These are phyloP conservation scores for Drosophila lacicola DNA, from an alignment of 2,888 invertebrate genomes.

Conservation along the genomic window DNA sequence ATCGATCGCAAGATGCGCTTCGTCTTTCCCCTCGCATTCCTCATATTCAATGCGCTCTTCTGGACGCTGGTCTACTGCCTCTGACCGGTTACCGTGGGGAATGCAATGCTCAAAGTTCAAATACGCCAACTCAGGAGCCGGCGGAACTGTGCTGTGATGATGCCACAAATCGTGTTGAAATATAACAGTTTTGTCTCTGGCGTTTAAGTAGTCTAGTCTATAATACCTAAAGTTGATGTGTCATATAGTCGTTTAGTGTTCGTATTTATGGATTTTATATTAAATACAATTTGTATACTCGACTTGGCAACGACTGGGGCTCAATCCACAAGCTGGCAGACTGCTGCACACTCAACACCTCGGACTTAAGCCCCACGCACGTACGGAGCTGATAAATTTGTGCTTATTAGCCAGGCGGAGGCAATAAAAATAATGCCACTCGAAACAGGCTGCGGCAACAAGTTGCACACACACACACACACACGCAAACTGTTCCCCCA, in stretches of 20 bases:
- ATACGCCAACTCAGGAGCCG: slow-evolving; percentile 10
- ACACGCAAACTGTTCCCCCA: not conserved
- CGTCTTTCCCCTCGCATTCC: slow-evolving; percentile 91
- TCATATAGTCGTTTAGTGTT: slow-evolving; percentile 34
- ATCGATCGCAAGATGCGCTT: slow-evolving; percentile 91
- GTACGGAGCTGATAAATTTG: slow-evolving; percentile 76
- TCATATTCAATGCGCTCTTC: slow-evolving; percentile 92
- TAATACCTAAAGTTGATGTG: slow-evolving; percentile 17
- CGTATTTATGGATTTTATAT: slow-evolving; percentile 39
- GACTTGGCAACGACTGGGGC: slow-evolving; percentile 3
- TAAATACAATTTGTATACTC: slow-evolving; percentile 39
- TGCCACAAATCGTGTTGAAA: slow-evolving; percentile 33
- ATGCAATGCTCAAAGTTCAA: slow-evolving; percentile 31
- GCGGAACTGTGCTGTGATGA: slow-evolving; percentile 40
- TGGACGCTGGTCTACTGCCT: slow-evolving; percentile 91
- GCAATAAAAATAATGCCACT: slow-evolving; percentile 62
- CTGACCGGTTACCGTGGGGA: slow-evolving; percentile 35
- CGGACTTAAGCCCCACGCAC: slow-evolving; percentile 62
- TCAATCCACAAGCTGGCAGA: slow-evolving; percentile 17
- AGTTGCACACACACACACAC: slow-evolving; percentile 52
- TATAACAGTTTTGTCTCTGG: slow-evolving; percentile 24
- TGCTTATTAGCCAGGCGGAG: slow-evolving; percentile 67
- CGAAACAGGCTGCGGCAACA: slow-evolving; percentile 56
- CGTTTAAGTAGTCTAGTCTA: slow-evolving; percentile 9
- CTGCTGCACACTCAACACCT: slow-evolving; percentile 47